Evolutionary conservation across 64 coral and sea anemone species (phyloP).

Genomic region (Dendronephthya gigantea): DNA sequence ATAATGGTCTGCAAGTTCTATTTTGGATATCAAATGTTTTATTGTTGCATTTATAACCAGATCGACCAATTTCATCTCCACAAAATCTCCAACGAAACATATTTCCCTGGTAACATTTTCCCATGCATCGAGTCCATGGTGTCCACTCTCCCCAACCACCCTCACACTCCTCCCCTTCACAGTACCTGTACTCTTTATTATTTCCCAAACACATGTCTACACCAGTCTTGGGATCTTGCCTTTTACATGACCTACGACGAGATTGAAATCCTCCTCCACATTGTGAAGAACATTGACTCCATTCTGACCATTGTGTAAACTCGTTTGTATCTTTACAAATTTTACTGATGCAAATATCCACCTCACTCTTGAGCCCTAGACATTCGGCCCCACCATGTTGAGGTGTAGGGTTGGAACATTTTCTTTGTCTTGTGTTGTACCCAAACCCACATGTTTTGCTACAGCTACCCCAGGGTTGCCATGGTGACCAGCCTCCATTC

Average conservation of each 20-base stretch:
- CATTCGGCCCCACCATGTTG: not conserved
- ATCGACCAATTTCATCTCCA: not conserved
- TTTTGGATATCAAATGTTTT: not conserved
- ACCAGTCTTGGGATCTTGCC: not conserved
- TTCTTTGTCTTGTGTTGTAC: not conserved
- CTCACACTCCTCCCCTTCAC: not conserved
- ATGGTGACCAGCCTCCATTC: not conserved
- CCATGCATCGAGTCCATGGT: not conserved
- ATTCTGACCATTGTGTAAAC: not conserved
- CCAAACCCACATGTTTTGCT: not conserved
- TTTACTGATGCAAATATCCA: not conserved
- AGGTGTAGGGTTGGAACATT: not conserved
- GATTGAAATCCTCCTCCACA: not conserved
- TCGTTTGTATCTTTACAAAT: not conserved
- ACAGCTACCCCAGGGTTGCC: not conserved
- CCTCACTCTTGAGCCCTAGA: no score
- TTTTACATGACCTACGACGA: not conserved
- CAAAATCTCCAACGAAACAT: not conserved
- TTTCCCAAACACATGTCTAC: constrained; percentile 10
- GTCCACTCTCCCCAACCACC: not conserved
- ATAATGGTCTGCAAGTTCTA: not conserved
- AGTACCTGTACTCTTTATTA: not conserved
- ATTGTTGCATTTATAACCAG: not conserved
- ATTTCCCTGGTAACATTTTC: not conserved
- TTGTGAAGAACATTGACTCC: not conserved